Evolutionary conservation across 2,113 vertebrate species (phyloP).

Genomic region (Paradoxurus hermaphroditus): DNA sequence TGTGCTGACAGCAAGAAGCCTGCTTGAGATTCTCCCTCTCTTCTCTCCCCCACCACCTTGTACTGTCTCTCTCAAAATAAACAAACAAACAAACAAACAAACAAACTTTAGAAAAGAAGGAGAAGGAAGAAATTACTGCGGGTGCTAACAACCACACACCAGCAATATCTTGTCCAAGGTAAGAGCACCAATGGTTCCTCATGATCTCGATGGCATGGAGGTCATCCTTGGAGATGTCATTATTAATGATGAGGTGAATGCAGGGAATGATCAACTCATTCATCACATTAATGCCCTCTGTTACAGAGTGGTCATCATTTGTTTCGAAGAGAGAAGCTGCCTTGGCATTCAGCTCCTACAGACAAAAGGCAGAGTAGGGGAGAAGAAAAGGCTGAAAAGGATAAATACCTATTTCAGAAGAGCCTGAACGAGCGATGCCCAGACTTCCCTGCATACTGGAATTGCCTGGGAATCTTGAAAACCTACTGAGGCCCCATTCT

Average conservation of each 20-base stretch:
- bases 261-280: slow-evolving; percentile 95
- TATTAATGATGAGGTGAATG: slow-evolving; percentile 93
- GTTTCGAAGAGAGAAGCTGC: slow-evolving; percentile 90
- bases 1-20: no score
- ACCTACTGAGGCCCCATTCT: not conserved
- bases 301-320: slow-evolving; percentile 86
- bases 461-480: not conserved
- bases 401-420: not conserved
- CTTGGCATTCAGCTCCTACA: slow-evolving; percentile 91
- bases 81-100: no score
- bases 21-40: no score
- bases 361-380: not conserved
- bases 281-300: slow-evolving; percentile 90
- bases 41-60: no score
- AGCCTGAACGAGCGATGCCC: not conserved
- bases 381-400: not conserved
- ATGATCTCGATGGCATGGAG: slow-evolving; percentile 91
- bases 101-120: no score
- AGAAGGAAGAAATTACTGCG: not conserved
- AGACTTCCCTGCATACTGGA: not conserved
- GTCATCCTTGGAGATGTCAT: slow-evolving; percentile 88
- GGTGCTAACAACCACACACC: slow-evolving; percentile 80
- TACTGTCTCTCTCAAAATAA: no score
- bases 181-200: slow-evolving; percentile 95
- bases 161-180: slow-evolving; percentile 93